Base-by-base conservation (phyloP, 2,888 invertebrate genomes). In the Erebia aethiops region DNA sequence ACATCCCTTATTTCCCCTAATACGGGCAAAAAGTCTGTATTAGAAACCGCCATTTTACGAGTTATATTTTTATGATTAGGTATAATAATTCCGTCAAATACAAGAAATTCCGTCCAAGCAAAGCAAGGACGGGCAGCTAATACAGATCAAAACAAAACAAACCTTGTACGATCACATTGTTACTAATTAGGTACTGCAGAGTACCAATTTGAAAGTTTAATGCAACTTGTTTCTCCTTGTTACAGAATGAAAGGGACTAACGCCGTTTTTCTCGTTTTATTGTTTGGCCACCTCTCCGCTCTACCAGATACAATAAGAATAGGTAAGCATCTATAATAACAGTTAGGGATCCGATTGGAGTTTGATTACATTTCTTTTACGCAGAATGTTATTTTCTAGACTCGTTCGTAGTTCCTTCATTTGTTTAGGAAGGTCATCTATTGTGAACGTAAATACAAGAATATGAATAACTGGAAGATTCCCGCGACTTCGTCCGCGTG, bases 291-390 rank as follows among this genome's bases (percentile, higher is more conserved):
- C 78, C 89, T 94, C 62, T 92, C 91, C 67, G 93, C 94, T 11
- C 83, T 94, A 52, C 94, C 94, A 56, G 94, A 94, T 76, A 94
- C 94, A n/a, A 94, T 94, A 72, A 85, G 94, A 83, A 94, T 94
- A 83, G 94, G 94, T 94, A 84, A 91, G 88, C 46, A 46, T 52
- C 2, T 41, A 54, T n/a, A 56, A 66, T 43, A 69, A 70, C 56
- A 57, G 54, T 65, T 67, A 65, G 16, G 49, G 56, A 54, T 62
- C 11, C 43, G 2, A 62, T 57, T 26, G 16, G 49, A 56, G 43
- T 66, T 8, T 41, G 13, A 62, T 62, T 66, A 57, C 49, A 46
- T 21, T 49, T 62, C 62, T 21, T 62, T 62, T 21, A 14, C 62
- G 18, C 41, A 2, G 10, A 61, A 61, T 61, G 46, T 46, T 49